These are phyloP conservation scores for Nylanderia fulva DNA, from an alignment of 1,140 invertebrate species.

Conservation along the genomic window DNA sequence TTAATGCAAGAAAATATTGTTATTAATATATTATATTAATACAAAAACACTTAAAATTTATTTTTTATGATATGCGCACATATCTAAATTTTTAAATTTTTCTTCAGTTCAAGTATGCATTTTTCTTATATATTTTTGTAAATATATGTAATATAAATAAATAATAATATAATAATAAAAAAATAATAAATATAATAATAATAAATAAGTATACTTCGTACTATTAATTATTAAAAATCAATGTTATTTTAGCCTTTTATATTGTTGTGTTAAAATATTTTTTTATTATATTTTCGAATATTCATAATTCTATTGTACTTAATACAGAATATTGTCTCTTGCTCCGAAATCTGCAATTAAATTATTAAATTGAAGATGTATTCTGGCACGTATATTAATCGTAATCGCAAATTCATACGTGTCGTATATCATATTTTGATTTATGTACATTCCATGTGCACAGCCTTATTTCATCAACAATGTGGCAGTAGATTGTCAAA, in stretches of 20 bases:
- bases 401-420: slow-evolving; percentile 2
- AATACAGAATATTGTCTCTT: neutral
- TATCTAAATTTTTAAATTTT: neutral
- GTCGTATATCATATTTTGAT: neutral
- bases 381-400: neutral
- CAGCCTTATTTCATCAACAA: neutral
- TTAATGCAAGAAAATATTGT: neutral
- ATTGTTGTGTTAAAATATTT: neutral
- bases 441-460: neutral
- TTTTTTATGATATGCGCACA: too few species aligned
- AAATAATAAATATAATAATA: too few species aligned
- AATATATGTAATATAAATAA: too few species aligned
- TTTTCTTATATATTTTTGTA: neutral
- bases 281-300: neutral
- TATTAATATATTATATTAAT: neutral
- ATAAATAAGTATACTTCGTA: neutral
- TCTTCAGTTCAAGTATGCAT: neutral
- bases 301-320: neutral
- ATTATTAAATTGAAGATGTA: neutral
- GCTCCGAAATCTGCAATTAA: slow-evolving; percentile 6
- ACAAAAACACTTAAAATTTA: neutral
- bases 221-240: neutral
- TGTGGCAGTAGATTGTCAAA: neutral
- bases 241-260: neutral
- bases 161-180: too few species aligned